Conservation (phyloP, 1,140 invertebrate genomes). For the Drosophila burlai region DNA sequence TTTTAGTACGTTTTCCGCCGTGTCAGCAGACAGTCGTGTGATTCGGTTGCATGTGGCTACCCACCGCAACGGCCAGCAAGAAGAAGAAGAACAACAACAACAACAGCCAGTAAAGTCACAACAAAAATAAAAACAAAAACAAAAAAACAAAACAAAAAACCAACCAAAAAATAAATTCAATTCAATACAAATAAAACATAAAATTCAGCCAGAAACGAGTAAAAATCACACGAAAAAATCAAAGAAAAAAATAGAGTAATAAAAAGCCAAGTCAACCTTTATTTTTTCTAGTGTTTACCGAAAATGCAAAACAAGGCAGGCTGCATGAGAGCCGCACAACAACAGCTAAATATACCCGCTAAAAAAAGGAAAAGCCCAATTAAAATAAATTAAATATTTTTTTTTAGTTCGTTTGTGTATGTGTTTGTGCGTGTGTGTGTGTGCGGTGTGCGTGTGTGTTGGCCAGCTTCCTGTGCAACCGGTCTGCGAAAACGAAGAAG, state of each 20-base stretch:
- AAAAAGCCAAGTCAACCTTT: neutral
- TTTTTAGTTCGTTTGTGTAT: slow-evolving; percentile 43
- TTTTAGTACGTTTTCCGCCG: slow-evolving; percentile 85
- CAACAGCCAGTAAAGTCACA: slow-evolving; percentile 8
- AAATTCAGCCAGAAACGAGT: too few species aligned
- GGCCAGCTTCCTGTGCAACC: slow-evolving; percentile 58
- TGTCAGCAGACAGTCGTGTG: slow-evolving; percentile 82
- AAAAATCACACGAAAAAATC: neutral
- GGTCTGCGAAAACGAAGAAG: slow-evolving; percentile 50
- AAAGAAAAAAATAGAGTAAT: neutral
- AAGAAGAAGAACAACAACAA: slow-evolving; percentile 16
- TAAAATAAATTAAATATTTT: slow-evolving; percentile 32
- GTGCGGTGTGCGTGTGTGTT: neutral
- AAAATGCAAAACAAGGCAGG: slow-evolving; percentile 15
- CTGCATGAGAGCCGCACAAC: slow-evolving; percentile 16
- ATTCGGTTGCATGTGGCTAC: slow-evolving; percentile 15
- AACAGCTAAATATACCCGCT: neutral
- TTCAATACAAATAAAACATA: neutral
- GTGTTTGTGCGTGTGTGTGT: neutral
- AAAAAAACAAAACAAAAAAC: slow-evolving; percentile 1
- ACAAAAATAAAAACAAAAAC: slow-evolving; percentile 16
- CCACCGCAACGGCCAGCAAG: slow-evolving; percentile 21
- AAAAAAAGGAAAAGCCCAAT: slow-evolving; percentile 20
- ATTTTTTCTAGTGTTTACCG: slow-evolving; percentile 13
- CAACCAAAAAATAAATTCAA: neutral